These are phyloP conservation scores for Abrostola triplasia DNA, from an alignment of 2,888 invertebrate genomes.

Conservation along the genomic window DNA sequence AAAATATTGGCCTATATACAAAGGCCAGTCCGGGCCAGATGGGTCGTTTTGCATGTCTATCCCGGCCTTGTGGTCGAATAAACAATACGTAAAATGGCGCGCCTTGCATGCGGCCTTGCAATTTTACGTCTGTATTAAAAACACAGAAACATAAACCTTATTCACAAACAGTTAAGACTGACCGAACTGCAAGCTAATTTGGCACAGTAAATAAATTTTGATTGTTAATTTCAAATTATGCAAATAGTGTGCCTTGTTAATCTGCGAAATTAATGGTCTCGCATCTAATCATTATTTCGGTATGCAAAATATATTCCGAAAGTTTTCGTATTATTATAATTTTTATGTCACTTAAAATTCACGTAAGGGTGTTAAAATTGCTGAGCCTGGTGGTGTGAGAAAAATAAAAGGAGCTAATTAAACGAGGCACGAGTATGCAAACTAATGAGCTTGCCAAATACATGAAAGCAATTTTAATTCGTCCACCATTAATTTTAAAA, in stretches of 20 bases:
- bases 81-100: constrained; percentile 59
- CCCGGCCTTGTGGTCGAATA: constrained; percentile 57
- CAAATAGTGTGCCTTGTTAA: constrained; percentile 47
- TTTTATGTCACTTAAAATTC: constrained; percentile 17
- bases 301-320: constrained; percentile 46
- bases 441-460: constrained; percentile 13
- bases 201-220: constrained; percentile 49
- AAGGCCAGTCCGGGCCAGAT: constrained; percentile 56
- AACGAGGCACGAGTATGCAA: constrained; percentile 41
- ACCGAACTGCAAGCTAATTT: neutral
- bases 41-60: constrained; percentile 59
- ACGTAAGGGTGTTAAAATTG: constrained; percentile 26
- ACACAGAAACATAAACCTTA: constrained; percentile 45
- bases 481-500: neutral
- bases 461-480: constrained; percentile 1
- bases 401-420: constrained; percentile 25
- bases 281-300: constrained; percentile 51
- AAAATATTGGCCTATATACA: constrained; percentile 60
- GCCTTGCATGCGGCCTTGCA: constrained; percentile 54
- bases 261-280: constrained; percentile 51
- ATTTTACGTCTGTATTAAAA: constrained; percentile 44
- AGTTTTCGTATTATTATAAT: constrained; percentile 19
- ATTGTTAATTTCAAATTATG: constrained; percentile 57
- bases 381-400: constrained; percentile 3
- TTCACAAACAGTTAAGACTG: constrained; percentile 6